phyloP scores from a whole-genome alignment of 2,797 vertebrate species.

The Echeneis naucrates region DNA sequence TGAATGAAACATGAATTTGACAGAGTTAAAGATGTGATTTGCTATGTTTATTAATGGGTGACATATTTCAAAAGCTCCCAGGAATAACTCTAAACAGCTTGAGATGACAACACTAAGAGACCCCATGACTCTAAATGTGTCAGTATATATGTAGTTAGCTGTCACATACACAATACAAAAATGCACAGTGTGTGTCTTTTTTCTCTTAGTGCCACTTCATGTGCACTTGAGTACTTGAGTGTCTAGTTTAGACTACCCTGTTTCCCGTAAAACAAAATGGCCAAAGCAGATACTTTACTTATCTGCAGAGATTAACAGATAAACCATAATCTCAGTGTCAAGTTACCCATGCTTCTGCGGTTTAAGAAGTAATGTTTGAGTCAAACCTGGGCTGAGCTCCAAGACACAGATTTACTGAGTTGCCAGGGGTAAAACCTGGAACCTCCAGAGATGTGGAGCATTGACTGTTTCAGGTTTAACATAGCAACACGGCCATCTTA shows the following conservation, averaged over 20 bases:
- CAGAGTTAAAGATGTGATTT: neutral
- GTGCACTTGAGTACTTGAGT: neutral
- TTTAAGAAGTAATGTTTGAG: conserved; percentile 39
- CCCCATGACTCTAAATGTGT: neutral
- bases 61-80: neutral
- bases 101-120: neutral
- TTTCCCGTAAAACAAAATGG: conserved; percentile 35
- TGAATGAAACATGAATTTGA: neutral
- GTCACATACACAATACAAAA: neutral
- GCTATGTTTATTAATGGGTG: neutral
- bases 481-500: conserved; percentile 5
- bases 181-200: neutral
- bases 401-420: conserved; percentile 28
- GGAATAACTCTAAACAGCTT: neutral
- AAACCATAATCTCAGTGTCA: conserved; percentile 47
- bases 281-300: conserved; percentile 32
- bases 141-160: too few species aligned
- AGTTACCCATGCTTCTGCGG: conserved; percentile 45
- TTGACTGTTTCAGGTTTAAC: conserved; percentile 20
- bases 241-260: conserved; percentile 28
- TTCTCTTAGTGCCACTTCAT: neutral
- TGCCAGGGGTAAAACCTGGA: conserved; percentile 16
- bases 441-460: conserved; percentile 22
- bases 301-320: conserved; percentile 59
- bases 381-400: conserved; percentile 41